A percentile compares a stretch with the other conserved stretches of the same genome.
These are phyloP conservation scores for Odontocolon sp. DNA, from an alignment of 2,888 invertebrate species.

Conservation along the genomic window DNA sequence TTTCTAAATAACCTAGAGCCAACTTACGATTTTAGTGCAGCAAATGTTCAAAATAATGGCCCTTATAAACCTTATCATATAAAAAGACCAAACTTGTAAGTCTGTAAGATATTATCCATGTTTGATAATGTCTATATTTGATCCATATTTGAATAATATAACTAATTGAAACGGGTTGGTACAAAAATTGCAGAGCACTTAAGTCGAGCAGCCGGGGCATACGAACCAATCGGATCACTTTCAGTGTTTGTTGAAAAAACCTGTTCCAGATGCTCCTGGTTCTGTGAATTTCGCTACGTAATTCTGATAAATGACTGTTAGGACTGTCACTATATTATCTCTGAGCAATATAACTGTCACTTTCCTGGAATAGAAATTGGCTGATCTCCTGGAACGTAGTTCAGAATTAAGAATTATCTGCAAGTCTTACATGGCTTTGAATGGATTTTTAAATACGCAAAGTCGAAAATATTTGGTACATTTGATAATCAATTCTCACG, in stretches of 20 bases:
- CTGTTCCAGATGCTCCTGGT: neutral
- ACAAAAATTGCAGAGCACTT: neutral
- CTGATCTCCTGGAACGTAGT: neutral
- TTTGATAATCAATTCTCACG: constrained; percentile 12
- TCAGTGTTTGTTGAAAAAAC: neutral
- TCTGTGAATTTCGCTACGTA: neutral
- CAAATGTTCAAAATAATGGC: too few species aligned
- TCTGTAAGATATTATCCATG: too few species aligned
- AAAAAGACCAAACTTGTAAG: too few species aligned
- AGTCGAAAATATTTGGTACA: constrained; percentile 20
- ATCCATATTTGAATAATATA: too few species aligned
- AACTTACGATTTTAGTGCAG: too few species aligned
- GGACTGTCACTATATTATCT: too few species aligned
- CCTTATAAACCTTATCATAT: too few species aligned
- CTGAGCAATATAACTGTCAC: neutral
- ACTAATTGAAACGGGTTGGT: too few species aligned
- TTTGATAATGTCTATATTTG: too few species aligned
- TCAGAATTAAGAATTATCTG: constrained; percentile 5
- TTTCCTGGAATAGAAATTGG: neutral
- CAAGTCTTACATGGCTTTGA: neutral
- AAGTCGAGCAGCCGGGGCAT: neutral
- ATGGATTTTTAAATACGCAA: constrained; percentile 11
- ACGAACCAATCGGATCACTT: neutral
- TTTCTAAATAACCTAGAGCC: too few species aligned
- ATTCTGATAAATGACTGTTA: neutral